These are phyloP conservation scores for Thripadectes ignobilis DNA, from an alignment of 2,797 vertebrate genomes.

Conservation along the genomic window DNA sequence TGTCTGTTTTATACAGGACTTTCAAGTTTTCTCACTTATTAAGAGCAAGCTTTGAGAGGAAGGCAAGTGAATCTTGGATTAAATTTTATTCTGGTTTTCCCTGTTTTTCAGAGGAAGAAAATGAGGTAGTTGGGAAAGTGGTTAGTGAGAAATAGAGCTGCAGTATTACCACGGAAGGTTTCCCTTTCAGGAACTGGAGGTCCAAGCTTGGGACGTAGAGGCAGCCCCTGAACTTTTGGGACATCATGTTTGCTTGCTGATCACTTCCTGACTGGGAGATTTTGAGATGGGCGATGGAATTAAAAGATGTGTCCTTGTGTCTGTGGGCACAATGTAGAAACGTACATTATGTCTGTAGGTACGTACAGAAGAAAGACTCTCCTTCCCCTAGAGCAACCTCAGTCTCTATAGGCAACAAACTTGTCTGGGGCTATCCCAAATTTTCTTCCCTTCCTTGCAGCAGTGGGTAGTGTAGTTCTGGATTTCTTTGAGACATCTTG, in stretches of 20 bases:
- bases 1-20: background rate
- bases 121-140: background rate
- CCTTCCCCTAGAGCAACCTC: background rate
- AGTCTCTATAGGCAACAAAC: background rate
- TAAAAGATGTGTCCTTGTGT: background rate
- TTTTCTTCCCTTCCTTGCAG: background rate
- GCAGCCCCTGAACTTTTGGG: background rate
- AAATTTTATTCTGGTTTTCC: background rate
- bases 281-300: background rate
- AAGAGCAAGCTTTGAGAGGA: background rate
- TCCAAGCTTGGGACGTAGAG: background rate
- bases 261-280: background rate
- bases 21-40: background rate
- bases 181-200: background rate
- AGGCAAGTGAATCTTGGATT: background rate
- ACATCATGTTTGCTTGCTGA: accelerated
- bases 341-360: background rate
- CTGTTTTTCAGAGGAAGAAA: background rate
- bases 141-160: background rate
- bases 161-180: background rate
- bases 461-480: background rate
- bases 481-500: background rate
- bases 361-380: background rate
- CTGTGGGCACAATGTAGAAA: background rate
- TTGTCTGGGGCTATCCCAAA: accelerated